Percentiles rank a stretch among this genome's conserved stretches.
phyloP scores from a whole-genome alignment of 2,113 vertebrate species.

The Cryptomyrus ogoouensis region DNA sequence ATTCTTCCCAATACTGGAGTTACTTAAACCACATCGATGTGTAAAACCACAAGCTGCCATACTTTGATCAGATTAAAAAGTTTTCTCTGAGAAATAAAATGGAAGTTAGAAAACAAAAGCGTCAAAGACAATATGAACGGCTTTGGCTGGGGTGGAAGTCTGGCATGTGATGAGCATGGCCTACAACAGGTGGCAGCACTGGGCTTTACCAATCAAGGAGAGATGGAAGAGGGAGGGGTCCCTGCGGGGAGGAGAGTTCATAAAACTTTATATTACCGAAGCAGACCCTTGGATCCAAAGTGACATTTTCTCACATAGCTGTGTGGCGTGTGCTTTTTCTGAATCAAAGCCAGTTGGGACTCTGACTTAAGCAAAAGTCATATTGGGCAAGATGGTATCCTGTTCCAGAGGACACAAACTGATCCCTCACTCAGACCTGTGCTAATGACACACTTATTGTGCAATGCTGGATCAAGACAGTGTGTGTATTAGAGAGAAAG shows the following conservation, averaged over 20 bases:
- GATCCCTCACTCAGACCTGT: neutral
- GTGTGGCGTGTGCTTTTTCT: neutral
- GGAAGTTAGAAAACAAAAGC: neutral
- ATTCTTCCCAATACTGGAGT: neutral
- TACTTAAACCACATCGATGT: neutral
- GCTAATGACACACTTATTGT: neutral
- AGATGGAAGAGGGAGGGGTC: neutral
- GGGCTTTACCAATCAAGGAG: neutral
- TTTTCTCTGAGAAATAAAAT: neutral
- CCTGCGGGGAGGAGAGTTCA: neutral
- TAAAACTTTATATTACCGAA: neutral
- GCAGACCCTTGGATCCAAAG: neutral
- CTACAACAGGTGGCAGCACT: slow-evolving; percentile 23
- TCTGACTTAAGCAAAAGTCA: neutral
- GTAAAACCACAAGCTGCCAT: neutral
- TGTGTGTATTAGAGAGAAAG: neutral
- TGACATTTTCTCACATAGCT: neutral
- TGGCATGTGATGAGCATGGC: neutral
- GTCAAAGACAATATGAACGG: neutral
- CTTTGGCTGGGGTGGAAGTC: neutral
- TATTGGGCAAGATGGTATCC: neutral
- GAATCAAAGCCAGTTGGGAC: neutral
- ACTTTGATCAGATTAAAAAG: neutral
- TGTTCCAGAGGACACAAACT: neutral
- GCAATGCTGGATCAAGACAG: neutral